Base-by-base conservation (phyloP, 1,140 invertebrate genomes). In the Yoshiicerus persimilis region DNA sequence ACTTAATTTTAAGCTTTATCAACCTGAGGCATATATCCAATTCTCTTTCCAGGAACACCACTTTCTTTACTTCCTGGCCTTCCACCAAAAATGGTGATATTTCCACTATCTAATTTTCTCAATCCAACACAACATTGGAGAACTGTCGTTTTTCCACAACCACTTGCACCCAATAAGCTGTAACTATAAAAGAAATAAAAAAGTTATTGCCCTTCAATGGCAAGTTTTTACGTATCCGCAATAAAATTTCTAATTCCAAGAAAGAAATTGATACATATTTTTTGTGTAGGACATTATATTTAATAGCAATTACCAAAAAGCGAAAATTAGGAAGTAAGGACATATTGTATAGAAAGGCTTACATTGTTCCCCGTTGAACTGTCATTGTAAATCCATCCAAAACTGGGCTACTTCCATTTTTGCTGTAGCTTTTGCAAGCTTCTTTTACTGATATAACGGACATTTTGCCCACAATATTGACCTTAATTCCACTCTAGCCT, bases 51-150 rank as follows among this genome's bases (percentile, higher is more conserved):
- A 11, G 83, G 83, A 84, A 84, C 39, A 5, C 83, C 83, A 47
- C 83, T 84, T 47, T 90, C 90, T 23, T 86, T 84, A n/a, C 91
- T 90, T 10, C 93, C 92, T 13, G 93, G 93, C 4, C 87, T 87
- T 84, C 88, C 91, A 4, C 93, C 93, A 86, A 92, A 93, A 9
- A 93, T 91, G 32, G 88, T 88, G 16, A 93, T 91, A 11, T 88
- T 85, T 9, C 93, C 93, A 5, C 86, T 89, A 36, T 92, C 90
- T 6, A 93, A 88, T 9, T 89, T 89, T 16, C 92, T 87, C 9
- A 92, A 89, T 16, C 93, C 93, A 0, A 93, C 92, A 9, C 93
- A 89, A 66, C 92, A 92, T 11, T 91, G 89, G 11, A 94, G 89
- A 20, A 93, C 89, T 1, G 93, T 94, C 0, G 93, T 92, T 92